A percentile compares a stretch with the other conserved stretches of the same genome.
Evolutionary conservation across 1,140 invertebrate species (phyloP).

Genomic region (Lepidostoma basale): DNA sequence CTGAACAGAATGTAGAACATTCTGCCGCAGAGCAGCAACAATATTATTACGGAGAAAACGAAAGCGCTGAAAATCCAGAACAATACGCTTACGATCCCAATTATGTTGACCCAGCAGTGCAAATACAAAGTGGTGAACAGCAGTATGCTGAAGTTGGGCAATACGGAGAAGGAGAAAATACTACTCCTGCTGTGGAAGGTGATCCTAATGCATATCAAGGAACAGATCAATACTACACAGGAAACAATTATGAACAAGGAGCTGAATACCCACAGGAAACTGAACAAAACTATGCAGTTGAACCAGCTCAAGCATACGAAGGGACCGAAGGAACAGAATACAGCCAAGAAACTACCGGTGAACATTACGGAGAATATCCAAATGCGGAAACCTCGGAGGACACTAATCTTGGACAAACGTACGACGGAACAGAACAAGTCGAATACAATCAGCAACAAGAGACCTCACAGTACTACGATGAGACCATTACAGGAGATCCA

Average conservation of each 20-base stretch:
- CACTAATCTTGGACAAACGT: conserved; percentile 10
- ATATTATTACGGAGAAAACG: conserved; percentile 26
- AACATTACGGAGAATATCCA: neutral
- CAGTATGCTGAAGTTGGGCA: neutral
- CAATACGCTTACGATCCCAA: conserved; percentile 15
- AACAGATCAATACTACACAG: conserved; percentile 2
- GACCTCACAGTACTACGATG: conserved; percentile 28
- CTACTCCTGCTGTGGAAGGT: neutral
- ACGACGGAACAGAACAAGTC: neutral
- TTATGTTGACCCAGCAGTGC: neutral
- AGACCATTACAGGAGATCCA: conserved; percentile 2
- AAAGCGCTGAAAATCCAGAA: neutral
- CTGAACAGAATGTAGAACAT: neutral
- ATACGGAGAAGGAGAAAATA: neutral
- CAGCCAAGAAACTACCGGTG: conserved; percentile 15
- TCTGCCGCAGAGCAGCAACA: conserved; percentile 7
- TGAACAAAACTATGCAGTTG: conserved; percentile 5
- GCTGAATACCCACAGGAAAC: neutral
- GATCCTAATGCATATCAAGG: neutral
- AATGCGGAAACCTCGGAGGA: conserved; percentile 20
- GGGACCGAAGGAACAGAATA: neutral
- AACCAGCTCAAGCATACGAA: conserved; percentile 21
- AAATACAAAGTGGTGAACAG: conserved; percentile 2
- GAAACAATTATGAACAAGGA: neutral
- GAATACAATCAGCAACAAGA: conserved; percentile 16